phyloP scores from a whole-genome alignment of 2,797 vertebrate genomes.

The Gymnothorax javanicus region DNA sequence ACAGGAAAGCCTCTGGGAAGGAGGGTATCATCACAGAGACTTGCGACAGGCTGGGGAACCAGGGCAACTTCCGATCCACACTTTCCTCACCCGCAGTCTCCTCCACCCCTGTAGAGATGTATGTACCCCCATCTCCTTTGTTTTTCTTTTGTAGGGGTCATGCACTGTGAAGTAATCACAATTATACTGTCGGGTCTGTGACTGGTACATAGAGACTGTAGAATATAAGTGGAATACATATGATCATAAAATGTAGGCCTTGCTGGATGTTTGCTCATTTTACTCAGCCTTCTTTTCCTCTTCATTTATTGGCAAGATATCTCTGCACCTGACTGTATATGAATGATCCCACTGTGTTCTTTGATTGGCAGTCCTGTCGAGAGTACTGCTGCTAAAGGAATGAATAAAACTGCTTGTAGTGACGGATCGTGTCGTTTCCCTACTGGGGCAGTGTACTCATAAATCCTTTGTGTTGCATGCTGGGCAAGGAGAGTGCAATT shows the following conservation, averaged over 20 bases:
- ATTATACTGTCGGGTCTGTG: neutral
- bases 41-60: slow-evolving; percentile 57
- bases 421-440: neutral
- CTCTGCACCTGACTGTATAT: neutral
- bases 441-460: neutral
- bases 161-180: neutral
- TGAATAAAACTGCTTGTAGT: neutral
- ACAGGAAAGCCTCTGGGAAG: slow-evolving; percentile 50
- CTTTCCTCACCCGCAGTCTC: slow-evolving; percentile 56
- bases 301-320: too few species aligned
- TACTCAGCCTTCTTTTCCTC: too few species aligned
- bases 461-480: neutral
- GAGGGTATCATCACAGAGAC: slow-evolving; percentile 60
- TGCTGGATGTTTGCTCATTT: too few species aligned
- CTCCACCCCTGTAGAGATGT: slow-evolving; percentile 68
- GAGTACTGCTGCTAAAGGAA: neutral
- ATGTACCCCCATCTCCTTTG: neutral
- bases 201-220: too few species aligned
- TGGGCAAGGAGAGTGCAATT: too few species aligned
- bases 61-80: slow-evolving; percentile 49
- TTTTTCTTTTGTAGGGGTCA: neutral
- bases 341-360: too few species aligned
- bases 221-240: too few species aligned
- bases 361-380: too few species aligned
- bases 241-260: too few species aligned